Conservation (phyloP, 2,113 vertebrate species). For the Sterrhoptilus dennistouni region DNA sequence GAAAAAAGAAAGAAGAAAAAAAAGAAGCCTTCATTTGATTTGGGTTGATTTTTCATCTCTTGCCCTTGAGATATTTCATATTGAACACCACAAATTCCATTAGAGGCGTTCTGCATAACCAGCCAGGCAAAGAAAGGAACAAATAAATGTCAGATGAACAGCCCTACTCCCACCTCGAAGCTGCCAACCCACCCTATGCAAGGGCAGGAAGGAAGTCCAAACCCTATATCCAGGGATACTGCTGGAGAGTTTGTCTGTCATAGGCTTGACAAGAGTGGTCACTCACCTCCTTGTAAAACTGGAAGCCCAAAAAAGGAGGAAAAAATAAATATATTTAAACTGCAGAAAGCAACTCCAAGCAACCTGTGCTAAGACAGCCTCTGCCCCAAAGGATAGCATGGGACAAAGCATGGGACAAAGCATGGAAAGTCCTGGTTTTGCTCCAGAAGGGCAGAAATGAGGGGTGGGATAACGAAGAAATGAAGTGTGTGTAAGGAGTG, state of each 20-base stretch:
- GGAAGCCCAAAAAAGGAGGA: not conserved
- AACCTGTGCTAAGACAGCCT: not conserved
- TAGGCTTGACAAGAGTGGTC: not conserved
- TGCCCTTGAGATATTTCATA: not conserved
- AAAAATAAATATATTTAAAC: not conserved
- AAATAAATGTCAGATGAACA: not conserved
- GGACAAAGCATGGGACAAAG: accelerated
- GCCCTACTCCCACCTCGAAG: not conserved
- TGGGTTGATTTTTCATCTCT: not conserved
- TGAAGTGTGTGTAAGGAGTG: not conserved
- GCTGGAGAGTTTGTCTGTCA: not conserved
- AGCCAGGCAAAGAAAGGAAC: not conserved
- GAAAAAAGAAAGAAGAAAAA: not conserved
- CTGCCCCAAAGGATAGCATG: not conserved
- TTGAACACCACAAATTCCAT: not conserved
- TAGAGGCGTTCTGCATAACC: not conserved
- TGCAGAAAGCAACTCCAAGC: not conserved
- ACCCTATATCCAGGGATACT: not conserved
- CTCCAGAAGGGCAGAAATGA: not conserved
- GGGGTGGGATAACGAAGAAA: not conserved
- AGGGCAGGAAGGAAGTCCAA: not conserved
- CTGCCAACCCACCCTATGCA: not conserved
- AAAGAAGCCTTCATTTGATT: not conserved
- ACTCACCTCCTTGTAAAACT: not conserved
- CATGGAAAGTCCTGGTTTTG: not conserved